Evolutionary conservation across 1,140 invertebrate genomes (phyloP).

Genomic region (Magallana ariakensis): DNA sequence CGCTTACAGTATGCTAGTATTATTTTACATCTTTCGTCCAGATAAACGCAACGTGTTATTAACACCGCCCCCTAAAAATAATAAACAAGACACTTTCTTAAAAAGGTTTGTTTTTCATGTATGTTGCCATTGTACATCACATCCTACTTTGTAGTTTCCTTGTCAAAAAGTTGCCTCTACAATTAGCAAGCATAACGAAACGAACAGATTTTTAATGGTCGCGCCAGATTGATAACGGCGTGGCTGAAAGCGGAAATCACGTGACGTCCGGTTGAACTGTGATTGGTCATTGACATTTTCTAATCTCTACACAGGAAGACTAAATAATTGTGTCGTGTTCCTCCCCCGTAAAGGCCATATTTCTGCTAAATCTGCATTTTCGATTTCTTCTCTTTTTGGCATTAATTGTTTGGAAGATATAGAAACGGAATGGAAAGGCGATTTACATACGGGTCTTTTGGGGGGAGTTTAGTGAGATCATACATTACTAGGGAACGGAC

Average conservation of each 20-base stretch:
- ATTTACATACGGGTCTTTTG: slow-evolving; percentile 15
- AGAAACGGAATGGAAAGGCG: neutral
- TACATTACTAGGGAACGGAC: too few species aligned
- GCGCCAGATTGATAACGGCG: neutral
- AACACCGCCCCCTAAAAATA: too few species aligned
- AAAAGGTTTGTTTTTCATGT: too few species aligned
- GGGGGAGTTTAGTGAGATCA: neutral
- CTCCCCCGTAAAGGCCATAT: neutral
- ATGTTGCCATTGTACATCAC: too few species aligned
- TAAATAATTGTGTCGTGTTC: neutral
- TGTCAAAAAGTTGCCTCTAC: too few species aligned
- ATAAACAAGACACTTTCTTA: too few species aligned
- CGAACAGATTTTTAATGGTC: too few species aligned
- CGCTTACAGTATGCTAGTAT: too few species aligned
- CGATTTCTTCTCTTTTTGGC: neutral
- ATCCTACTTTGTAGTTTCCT: too few species aligned
- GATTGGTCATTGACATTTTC: slow-evolving; percentile 23
- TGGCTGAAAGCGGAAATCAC: neutral
- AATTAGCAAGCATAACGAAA: too few species aligned
- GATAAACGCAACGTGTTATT: too few species aligned
- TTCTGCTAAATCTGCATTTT: neutral
- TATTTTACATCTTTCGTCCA: too few species aligned
- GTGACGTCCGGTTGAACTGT: neutral
- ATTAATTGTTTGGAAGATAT: neutral
- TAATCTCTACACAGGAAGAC: neutral